phyloP scores from a whole-genome alignment of 2,888 invertebrate genomes.

The Aphodius sticticus region DNA sequence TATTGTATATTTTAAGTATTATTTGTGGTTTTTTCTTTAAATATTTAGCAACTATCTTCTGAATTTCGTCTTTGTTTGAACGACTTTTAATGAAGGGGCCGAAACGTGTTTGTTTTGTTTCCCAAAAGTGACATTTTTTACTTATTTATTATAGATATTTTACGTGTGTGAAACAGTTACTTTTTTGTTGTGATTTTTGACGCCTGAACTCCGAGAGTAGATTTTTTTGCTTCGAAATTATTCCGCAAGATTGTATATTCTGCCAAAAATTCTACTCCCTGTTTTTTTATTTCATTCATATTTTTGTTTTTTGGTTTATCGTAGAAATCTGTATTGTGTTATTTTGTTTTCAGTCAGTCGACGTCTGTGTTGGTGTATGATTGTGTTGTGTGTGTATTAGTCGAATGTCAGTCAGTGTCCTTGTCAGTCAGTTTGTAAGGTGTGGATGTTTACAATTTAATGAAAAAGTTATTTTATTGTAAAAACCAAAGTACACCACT shows the following conservation, averaged over 20 bases:
- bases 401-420: constrained; percentile 16
- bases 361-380: not conserved
- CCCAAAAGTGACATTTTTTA: constrained; percentile 39
- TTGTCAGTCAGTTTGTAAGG: constrained; percentile 18
- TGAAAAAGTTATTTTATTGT: constrained; percentile 52
- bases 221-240: not conserved
- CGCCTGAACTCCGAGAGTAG: constrained; percentile 18
- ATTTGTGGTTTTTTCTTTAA: constrained; percentile 42
- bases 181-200: constrained; percentile 18
- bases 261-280: not conserved
- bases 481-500: constrained; percentile 51
- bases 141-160: constrained; percentile 27
- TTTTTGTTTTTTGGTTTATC: constrained; percentile 8
- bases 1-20: constrained; percentile 39
- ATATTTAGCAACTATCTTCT: not conserved
- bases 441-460: constrained; percentile 33
- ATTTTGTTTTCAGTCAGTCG: not conserved
- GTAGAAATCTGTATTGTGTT: not conserved
- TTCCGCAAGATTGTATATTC: not conserved
- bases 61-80: not conserved
- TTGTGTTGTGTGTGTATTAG: not conserved
- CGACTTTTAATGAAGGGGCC: constrained; percentile 26
- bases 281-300: not conserved
- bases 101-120: constrained; percentile 36
- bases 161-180: constrained; percentile 8